Percentiles rank a stretch among this genome's conserved stretches.
Conservation (phyloP, 2,797 vertebrate genomes). For the Malacoctenus gilli region DNA sequence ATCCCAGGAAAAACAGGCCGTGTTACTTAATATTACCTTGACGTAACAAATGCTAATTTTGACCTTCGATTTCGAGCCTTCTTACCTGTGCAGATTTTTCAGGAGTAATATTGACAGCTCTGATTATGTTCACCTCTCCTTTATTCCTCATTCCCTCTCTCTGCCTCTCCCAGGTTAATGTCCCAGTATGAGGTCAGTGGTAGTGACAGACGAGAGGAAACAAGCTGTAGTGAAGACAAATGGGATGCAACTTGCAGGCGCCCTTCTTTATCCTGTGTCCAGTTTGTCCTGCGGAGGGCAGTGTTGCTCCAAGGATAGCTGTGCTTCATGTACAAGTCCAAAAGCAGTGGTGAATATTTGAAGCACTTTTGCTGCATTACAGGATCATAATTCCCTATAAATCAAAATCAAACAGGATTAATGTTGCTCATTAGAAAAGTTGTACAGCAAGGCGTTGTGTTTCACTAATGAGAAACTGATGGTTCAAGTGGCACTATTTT, state of each 20-base stretch:
- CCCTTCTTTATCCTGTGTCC: slow-evolving; percentile 16
- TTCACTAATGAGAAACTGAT: slow-evolving; percentile 16
- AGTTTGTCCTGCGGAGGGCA: slow-evolving; percentile 73
- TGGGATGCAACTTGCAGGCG: slow-evolving; percentile 17
- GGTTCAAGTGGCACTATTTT: slow-evolving; percentile 28
- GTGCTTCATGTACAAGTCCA: slow-evolving; percentile 3
- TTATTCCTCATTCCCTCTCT: not conserved
- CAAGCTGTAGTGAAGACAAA: slow-evolving; percentile 22
- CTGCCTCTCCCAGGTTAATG: slow-evolving; percentile 4
- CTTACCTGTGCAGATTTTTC: no score
- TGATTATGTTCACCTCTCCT: not conserved
- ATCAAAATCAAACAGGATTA: slow-evolving; percentile 44
- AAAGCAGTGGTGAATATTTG: slow-evolving; percentile 50
- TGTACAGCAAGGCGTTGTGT: slow-evolving; percentile 9
- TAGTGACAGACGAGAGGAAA: slow-evolving; percentile 20
- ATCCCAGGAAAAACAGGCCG: no score
- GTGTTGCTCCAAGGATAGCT: slow-evolving; percentile 73
- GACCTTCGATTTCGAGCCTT: no score
- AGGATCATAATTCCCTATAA: slow-evolving; percentile 48
- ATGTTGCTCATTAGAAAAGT: slow-evolving; percentile 29
- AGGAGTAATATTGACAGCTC: no score
- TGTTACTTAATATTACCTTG: no score
- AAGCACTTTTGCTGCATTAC: slow-evolving; percentile 61
- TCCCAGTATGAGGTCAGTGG: slow-evolving; percentile 6
- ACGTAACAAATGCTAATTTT: no score